Evolutionary conservation across 23 tunicate genomes (phyloP).

Genomic region (Aplidium turbinatum): DNA sequence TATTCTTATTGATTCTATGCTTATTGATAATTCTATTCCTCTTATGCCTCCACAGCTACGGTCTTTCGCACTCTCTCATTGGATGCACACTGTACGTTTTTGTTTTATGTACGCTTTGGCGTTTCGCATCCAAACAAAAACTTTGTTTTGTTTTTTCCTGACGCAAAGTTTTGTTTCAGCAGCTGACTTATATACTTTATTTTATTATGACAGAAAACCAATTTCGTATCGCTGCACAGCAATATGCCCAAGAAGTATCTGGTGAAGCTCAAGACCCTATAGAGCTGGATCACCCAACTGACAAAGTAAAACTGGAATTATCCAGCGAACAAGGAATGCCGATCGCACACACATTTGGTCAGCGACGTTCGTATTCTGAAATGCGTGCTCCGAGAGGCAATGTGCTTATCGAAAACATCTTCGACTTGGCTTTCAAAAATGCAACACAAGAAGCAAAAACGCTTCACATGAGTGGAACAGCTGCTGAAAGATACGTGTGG

Average conservation of each 20-base stretch:
- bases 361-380: neutral
- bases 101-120: no score
- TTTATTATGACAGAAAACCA: slow-evolving; percentile 24
- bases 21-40: no score
- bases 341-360: neutral
- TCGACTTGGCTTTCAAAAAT: slow-evolving; percentile 21
- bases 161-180: no score
- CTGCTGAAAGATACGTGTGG: neutral
- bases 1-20: no score
- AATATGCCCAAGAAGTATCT: slow-evolving; percentile 21
- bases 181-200: no score
- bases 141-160: no score
- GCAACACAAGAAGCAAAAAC: slow-evolving; percentile 23
- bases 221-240: neutral
- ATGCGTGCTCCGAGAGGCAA: slow-evolving; percentile 22
- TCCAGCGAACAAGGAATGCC: slow-evolving; percentile 20
- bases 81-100: no score
- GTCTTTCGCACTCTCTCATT: no score
- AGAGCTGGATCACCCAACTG: slow-evolving; percentile 20
- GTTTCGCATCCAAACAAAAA: no score
- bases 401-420: slow-evolving; percentile 30
- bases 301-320: slow-evolving; percentile 38
- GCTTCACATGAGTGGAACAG: neutral
- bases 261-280: slow-evolving; percentile 43
- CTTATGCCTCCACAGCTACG: no score